Conservation (phyloP, 1,140 invertebrate species). For the Drosophila micromelanica region DNA sequence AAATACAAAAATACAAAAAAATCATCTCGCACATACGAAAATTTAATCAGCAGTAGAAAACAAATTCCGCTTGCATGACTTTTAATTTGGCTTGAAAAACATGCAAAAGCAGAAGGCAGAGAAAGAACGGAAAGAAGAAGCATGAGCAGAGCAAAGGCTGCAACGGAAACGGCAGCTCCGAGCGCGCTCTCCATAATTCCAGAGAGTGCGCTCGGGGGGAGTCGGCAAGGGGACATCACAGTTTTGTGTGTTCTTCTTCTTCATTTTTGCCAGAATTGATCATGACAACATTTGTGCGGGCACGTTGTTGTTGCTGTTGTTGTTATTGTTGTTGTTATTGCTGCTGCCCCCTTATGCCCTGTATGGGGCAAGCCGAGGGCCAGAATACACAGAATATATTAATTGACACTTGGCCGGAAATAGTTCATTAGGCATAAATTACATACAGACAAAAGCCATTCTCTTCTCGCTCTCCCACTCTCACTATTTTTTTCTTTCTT, state of each 20-base stretch:
- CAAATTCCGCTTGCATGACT: slow-evolving; percentile 54
- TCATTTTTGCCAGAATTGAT: slow-evolving; percentile 66
- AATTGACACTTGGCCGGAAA: slow-evolving; percentile 82
- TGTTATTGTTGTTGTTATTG: slow-evolving; percentile 31
- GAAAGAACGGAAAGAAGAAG: slow-evolving; percentile 1
- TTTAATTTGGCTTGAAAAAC: slow-evolving; percentile 62
- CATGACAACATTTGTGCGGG: slow-evolving; percentile 76
- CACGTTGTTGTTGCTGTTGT: slow-evolving; percentile 63
- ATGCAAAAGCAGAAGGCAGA: slow-evolving; percentile 18
- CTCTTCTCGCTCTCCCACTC: slow-evolving; percentile 10
- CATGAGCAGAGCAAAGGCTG: slow-evolving; percentile 21
- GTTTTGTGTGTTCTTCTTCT: slow-evolving; percentile 27
- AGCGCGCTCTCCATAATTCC: not conserved
- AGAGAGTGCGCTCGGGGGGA: not conserved
- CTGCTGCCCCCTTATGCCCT: slow-evolving; percentile 41
- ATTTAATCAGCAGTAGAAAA: slow-evolving; percentile 56
- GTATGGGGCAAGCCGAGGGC: slow-evolving; percentile 38
- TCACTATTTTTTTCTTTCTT: slow-evolving; percentile 2
- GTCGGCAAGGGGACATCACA: not conserved
- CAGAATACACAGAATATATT: slow-evolving; percentile 72
- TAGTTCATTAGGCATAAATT: slow-evolving; percentile 83
- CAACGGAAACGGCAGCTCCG: slow-evolving; percentile 49
- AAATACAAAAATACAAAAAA: slow-evolving; percentile 2
- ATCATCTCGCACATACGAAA: slow-evolving; percentile 33
- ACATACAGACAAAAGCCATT: slow-evolving; percentile 75